These are phyloP conservation scores for Chaetophractus vellerosus DNA, from an alignment of 2,797 vertebrate genomes.

Conservation along the genomic window DNA sequence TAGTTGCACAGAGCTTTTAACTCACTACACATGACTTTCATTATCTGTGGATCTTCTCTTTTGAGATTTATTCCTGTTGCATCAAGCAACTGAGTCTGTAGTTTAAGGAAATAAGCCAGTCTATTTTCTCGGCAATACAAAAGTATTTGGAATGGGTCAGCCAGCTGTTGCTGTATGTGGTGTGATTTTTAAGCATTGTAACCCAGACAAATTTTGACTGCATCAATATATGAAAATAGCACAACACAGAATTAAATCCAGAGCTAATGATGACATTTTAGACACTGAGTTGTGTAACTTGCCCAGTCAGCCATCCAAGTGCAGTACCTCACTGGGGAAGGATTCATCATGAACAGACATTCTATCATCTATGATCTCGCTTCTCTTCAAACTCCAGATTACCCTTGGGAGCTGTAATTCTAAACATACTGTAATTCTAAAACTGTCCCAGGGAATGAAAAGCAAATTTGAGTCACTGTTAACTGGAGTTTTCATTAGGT, in stretches of 20 bases:
- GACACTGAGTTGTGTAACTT: conserved; percentile 44
- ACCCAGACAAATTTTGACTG: conserved; percentile 62
- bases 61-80: conserved; percentile 47
- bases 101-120: conserved; percentile 43
- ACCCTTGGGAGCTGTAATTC: conserved; percentile 59
- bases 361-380: neutral
- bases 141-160: conserved; percentile 54
- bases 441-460: conserved; percentile 56
- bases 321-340: neutral
- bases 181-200: conserved; percentile 69
- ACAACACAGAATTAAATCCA: conserved; percentile 62
- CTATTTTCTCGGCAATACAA: conserved; percentile 25
- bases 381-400: conserved; percentile 51
- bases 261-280: conserved; percentile 67
- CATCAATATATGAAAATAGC: conserved; percentile 54
- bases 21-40: conserved; percentile 28
- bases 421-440: conserved; percentile 38
- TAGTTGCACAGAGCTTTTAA: conserved; percentile 54
- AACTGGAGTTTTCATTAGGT: conserved; percentile 60
- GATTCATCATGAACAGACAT: conserved; percentile 47
- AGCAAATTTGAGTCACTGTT: conserved; percentile 37
- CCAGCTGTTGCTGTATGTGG: conserved; percentile 16
- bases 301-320: neutral
- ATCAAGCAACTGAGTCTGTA: conserved; percentile 62
- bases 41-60: conserved; percentile 54